These are phyloP conservation scores for Halesus radiatus DNA, from an alignment of 1,140 invertebrate genomes.

Conservation along the genomic window DNA sequence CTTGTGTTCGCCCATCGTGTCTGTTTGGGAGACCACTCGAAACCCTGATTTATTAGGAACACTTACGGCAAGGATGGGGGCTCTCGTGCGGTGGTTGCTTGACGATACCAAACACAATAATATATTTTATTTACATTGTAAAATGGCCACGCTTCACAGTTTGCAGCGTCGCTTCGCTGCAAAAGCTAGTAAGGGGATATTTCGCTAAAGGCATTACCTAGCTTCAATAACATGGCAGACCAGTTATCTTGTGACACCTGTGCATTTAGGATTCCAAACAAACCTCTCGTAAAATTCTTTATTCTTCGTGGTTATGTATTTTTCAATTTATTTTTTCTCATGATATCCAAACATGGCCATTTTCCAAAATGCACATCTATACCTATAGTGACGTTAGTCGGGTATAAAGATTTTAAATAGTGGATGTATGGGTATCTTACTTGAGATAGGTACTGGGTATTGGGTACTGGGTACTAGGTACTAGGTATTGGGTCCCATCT, in stretches of 20 bases:
- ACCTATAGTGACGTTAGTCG: neutral
- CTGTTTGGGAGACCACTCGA: slow-evolving; percentile 52
- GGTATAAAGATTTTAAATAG: neutral
- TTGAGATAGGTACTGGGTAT: neutral
- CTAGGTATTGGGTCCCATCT: neutral
- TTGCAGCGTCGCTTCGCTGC: no score
- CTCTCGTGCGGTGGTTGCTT: neutral
- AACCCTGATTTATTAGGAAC: slow-evolving; percentile 54
- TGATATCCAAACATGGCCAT: neutral
- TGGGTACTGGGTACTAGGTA: neutral
- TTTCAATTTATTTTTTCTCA: no score
- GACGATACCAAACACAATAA: no score
- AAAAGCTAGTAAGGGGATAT: no score
- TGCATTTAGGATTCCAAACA: no score
- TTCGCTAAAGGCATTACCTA: neutral
- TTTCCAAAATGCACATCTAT: neutral
- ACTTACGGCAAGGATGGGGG: slow-evolving; percentile 8
- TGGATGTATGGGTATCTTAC: neutral
- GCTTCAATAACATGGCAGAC: no score
- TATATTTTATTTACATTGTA: no score
- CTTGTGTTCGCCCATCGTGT: slow-evolving; percentile 50
- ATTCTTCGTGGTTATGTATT: neutral
- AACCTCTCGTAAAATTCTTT: no score
- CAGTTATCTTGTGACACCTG: no score
- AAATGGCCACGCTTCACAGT: no score